Conservation (phyloP, 1,140 invertebrate species). For the Drosophila varians region DNA sequence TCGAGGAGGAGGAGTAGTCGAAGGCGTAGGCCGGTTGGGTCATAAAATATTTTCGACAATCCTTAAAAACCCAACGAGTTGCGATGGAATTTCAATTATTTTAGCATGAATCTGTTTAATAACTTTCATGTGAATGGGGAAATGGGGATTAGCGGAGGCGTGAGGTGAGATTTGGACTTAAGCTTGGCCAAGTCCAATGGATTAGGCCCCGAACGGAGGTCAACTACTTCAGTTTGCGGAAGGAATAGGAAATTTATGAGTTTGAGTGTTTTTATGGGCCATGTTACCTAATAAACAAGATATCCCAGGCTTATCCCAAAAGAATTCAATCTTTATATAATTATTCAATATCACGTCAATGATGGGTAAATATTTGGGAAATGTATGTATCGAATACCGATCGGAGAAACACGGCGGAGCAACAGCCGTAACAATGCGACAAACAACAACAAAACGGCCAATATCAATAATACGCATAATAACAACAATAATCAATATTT, state of each 20-base stretch:
- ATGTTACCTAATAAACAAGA: not conserved
- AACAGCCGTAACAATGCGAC: constrained; percentile 35
- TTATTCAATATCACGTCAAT: constrained; percentile 80
- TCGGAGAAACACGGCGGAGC: constrained; percentile 27
- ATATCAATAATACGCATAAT: constrained; percentile 62
- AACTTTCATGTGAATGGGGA: constrained; percentile 1
- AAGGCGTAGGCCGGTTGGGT: constrained; percentile 17
- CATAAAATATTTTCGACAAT: constrained; percentile 30
- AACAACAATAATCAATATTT: constrained; percentile 80
- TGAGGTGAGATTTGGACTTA: not conserved
- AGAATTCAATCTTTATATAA: constrained; percentile 68
- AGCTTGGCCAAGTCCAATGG: constrained; percentile 11
- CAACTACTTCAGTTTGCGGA: constrained; percentile 13
- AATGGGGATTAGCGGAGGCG: constrained; percentile 8
- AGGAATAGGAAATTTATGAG: not conserved
- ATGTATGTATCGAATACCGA: constrained; percentile 53
- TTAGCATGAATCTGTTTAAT: not conserved
- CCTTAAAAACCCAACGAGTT: constrained; percentile 44
- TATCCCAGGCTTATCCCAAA: not conserved
- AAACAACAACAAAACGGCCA: constrained; percentile 33
- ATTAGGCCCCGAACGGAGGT: not conserved
- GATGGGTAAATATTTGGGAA: constrained; percentile 73
- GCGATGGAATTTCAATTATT: constrained; percentile 38
- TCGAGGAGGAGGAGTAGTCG: not conserved
- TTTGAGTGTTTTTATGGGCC: not conserved